A percentile compares a stretch with the other conserved stretches of the same genome.
These are phyloP conservation scores for Lepus oiostolus DNA, from an alignment of 2,797 vertebrate genomes.

Conservation along the genomic window DNA sequence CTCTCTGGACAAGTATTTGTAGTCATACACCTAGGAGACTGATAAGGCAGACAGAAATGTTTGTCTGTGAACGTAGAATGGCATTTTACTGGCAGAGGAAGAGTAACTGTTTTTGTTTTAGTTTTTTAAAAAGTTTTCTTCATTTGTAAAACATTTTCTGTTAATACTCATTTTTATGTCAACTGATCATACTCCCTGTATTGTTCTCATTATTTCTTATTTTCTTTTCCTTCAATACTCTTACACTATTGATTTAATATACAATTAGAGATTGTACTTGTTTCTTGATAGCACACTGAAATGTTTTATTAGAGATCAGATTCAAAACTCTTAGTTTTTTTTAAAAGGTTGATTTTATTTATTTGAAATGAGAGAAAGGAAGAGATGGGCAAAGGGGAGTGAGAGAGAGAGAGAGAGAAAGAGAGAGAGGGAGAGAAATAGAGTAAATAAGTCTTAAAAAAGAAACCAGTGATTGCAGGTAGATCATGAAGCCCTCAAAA, in stretches of 20 bases:
- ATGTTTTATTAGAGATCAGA: not conserved
- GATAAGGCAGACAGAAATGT: not conserved
- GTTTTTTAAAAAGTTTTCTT: conserved; percentile 45
- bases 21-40: not conserved
- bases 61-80: not conserved
- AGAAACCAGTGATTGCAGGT: not conserved
- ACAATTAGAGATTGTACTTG: not conserved
- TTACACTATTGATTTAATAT: not conserved
- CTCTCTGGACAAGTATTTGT: not conserved
- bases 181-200: not conserved
- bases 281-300: conserved; percentile 7
- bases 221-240: not conserved
- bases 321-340: conserved; percentile 11
- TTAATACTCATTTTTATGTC: not conserved
- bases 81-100: not conserved
- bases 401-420: no score
- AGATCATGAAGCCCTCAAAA: not conserved
- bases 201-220: not conserved
- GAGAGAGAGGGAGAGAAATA: no score
- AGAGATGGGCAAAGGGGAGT: no score
- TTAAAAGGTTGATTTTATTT: no score
- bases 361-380: no score
- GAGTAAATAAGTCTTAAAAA: no score
- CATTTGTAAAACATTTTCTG: not conserved
- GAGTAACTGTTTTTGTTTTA: not conserved